phyloP scores from a whole-genome alignment of 92 coral and sea anemone species.

The Meandrina meandrites region DNA sequence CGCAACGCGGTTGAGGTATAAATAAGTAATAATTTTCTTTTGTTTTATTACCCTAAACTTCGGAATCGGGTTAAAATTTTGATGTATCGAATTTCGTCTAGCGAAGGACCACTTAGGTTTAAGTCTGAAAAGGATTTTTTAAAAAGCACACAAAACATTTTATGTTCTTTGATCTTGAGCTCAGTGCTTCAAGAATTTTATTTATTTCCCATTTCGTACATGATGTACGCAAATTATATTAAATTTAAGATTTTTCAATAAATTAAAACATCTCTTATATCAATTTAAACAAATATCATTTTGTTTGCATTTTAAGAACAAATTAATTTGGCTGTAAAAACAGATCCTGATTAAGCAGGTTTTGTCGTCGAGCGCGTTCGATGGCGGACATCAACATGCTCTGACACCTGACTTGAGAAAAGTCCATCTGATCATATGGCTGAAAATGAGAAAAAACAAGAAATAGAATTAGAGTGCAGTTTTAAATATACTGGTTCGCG shows the following conservation, averaged over 20 bases:
- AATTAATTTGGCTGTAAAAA: constrained; percentile 81
- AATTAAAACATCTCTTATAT: constrained; percentile 33
- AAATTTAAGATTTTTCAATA: constrained; percentile 24
- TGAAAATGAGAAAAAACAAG: constrained; percentile 20
- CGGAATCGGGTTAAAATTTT: too few species aligned
- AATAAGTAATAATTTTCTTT: too few species aligned
- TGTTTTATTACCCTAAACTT: too few species aligned
- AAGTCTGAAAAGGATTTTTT: too few species aligned
- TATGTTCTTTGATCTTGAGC: background rate
- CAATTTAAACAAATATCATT: constrained; percentile 6
- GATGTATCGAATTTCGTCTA: too few species aligned
- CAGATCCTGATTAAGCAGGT: constrained; percentile 92
- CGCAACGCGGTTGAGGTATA: too few species aligned
- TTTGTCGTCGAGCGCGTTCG: constrained; percentile 93
- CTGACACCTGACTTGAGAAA: constrained; percentile 94
- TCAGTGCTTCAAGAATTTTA: constrained; percentile 11
- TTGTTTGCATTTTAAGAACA: background rate
- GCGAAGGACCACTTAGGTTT: too few species aligned
- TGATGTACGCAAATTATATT: constrained; percentile 32
- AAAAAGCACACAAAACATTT: background rate
- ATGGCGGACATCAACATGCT: constrained; percentile 96
- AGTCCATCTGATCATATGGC: constrained; percentile 99
- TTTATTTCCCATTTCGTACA: constrained; percentile 24
- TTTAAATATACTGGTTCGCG: background rate
- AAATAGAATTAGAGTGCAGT: background rate